Evolutionary conservation across 2,113 vertebrate species (phyloP), one percentile per base, ranked within the genome.

Genomic region (Etheostoma cragini): DNA sequence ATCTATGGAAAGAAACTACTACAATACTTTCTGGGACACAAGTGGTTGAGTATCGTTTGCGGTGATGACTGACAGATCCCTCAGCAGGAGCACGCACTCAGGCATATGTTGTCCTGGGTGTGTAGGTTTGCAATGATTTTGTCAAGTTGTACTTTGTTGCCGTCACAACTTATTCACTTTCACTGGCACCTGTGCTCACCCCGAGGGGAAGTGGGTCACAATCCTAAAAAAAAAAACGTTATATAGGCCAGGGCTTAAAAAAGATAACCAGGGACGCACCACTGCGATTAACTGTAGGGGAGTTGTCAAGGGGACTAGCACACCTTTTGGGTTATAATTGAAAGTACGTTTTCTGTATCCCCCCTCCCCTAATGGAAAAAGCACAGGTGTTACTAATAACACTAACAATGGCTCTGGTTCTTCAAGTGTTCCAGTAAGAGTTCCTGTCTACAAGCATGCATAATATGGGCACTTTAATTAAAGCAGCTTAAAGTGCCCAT

Each of bases 181-280:
- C 76, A 65, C 61, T 33, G 49, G 30, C 16, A 21, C 22, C 58
- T 83, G 49, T 60, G 17, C 42, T 88, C 42, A 67, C 19, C 1
- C 47, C 1, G 22, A 67, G 16, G 33, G 42, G 72, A 84, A 87
- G 72, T 88, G 80, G 89, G 86, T 80, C 84, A 80, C 33, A 46
- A 56, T 60, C 76, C 56, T 77, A 68, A 63, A 52, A 64, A 83
- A 82, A 65, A 78, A 64, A 60, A 69, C 65, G 75, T 7, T 62
- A 88, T 80, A 70, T 82, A 70, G 88, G 83, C 26, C 76, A 85
- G 19, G 21, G 68, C 80, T 72, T 69, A 67, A 72, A 82, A 71
- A 86, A 79, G 71, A 87, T 60, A 76, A 81, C 78, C 83, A 74
- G 68, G 42, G 76, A 76, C 0, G 11, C 38, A 75, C 70, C 57